A percentile compares a stretch with the other conserved stretches of the same genome.
Evolutionary conservation across 2,113 vertebrate species (phyloP).

Genomic region (Formicarius rufipectus): DNA sequence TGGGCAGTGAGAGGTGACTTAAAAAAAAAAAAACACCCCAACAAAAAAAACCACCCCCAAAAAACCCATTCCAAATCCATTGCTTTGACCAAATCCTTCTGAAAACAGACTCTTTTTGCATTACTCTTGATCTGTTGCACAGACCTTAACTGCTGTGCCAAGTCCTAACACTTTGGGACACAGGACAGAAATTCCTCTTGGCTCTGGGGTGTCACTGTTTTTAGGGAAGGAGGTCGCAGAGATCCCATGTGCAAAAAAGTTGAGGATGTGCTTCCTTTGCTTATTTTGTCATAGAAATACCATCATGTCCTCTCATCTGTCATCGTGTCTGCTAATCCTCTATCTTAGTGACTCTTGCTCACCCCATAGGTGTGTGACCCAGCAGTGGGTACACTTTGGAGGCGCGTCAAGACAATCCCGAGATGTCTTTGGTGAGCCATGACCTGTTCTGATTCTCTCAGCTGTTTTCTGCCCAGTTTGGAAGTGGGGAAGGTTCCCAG

Average conservation of each 20-base stretch:
- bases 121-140: not conserved
- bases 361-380: rapidly evolving
- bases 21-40: not conserved
- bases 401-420: rapidly evolving
- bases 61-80: no score
- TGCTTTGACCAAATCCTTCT: not conserved
- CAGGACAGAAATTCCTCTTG: not conserved
- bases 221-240: not conserved
- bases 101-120: not conserved
- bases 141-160: not conserved
- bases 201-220: not conserved
- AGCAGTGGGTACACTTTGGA: not conserved
- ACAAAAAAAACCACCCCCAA: no score
- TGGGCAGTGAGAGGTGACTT: not conserved
- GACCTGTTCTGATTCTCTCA: not conserved
- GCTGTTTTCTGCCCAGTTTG: not conserved
- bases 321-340: rapidly evolving
- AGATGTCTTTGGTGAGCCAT: not conserved
- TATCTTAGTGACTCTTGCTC: not conserved
- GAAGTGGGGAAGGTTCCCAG: not conserved
- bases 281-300: not conserved
- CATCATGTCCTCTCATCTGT: rapidly evolving
- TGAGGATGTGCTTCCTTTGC: not conserved
- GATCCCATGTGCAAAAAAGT: not conserved
- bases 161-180: not conserved